Conservation (phyloP, 1,140 invertebrate species). For the Formica selysi region DNA sequence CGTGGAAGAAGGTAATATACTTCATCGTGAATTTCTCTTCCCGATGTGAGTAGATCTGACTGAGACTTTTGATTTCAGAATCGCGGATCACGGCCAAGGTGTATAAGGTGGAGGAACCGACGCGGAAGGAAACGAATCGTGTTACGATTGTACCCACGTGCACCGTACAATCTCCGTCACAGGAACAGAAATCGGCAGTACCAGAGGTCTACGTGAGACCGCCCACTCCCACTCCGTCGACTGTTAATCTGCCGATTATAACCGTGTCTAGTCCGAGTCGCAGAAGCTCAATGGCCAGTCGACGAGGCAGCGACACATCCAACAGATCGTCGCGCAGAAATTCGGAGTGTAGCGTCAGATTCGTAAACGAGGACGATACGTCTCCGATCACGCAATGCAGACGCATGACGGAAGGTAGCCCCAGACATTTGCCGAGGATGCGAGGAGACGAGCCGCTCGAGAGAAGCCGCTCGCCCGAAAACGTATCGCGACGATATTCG, state of each 20-base stretch:
- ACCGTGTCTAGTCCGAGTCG: conserved; percentile 83
- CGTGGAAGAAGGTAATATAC: conserved; percentile 2
- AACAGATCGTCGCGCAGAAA: conserved; percentile 79
- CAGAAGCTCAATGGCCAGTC: conserved; percentile 81
- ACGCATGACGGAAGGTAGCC: conserved; percentile 66
- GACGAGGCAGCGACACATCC: conserved; percentile 81
- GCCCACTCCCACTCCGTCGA: conserved; percentile 83
- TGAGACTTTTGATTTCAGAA: conserved; percentile 31
- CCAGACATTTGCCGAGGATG: conserved; percentile 56
- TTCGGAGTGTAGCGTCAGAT: conserved; percentile 82
- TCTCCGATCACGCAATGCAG: conserved; percentile 53
- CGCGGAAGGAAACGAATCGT: conserved; percentile 13
- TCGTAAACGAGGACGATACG: conserved; percentile 72
- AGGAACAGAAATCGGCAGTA: conserved; percentile 76
- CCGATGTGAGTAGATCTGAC: background rate
- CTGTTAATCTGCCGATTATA: conserved; percentile 81
- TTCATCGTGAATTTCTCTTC: background rate
- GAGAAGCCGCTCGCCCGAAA: conserved; percentile 67
- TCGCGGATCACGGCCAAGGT: conserved; percentile 1
- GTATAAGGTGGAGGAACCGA: conserved; percentile 18
- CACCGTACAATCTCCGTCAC: conserved; percentile 23
- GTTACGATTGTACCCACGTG: background rate
- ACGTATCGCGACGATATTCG: conserved; percentile 79
- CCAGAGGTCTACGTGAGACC: conserved; percentile 84
- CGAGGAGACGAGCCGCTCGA: conserved; percentile 47